Evolutionary conservation across 2,888 invertebrate genomes (phyloP).

Genomic region (Melikaiella ostensackeni): DNA sequence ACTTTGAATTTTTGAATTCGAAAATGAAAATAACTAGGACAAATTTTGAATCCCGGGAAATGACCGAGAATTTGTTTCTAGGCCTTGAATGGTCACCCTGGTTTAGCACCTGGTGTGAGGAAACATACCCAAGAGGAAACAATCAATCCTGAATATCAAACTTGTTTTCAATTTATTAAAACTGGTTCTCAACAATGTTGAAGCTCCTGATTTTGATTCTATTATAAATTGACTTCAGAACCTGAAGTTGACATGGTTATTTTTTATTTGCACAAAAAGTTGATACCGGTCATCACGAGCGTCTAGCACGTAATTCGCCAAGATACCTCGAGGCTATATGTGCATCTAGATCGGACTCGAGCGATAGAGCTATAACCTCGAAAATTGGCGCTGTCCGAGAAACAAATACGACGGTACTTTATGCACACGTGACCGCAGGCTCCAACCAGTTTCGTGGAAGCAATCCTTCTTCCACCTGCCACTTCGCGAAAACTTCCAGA

Average conservation of each 20-base stretch:
- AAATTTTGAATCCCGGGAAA: too few relatives aligned
- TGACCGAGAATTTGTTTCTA: too few relatives aligned
- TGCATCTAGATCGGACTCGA: conserved; percentile 58
- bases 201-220: neutral
- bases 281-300: conserved; percentile 10
- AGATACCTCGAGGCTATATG: conserved; percentile 53
- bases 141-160: too few relatives aligned
- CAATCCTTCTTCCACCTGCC: conserved; percentile 68
- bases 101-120: too few relatives aligned
- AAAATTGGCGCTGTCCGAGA: conserved; percentile 68
- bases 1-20: too few relatives aligned
- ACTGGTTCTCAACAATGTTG: neutral
- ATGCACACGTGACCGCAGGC: conserved; percentile 58
- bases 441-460: conserved; percentile 68
- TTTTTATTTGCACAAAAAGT: neutral
- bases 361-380: conserved; percentile 68
- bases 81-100: too few relatives aligned
- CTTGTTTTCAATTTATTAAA: too few relatives aligned
- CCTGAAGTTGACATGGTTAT: neutral
- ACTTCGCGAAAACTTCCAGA: conserved; percentile 37
- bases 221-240: neutral
- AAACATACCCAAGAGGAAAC: too few relatives aligned
- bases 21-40: too few relatives aligned
- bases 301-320: conserved; percentile 54
- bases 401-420: conserved; percentile 61